A percentile compares a stretch with the other conserved stretches of the same genome.
phyloP scores from a whole-genome alignment of 2,113 vertebrate species.

The Cepphus grylle region DNA sequence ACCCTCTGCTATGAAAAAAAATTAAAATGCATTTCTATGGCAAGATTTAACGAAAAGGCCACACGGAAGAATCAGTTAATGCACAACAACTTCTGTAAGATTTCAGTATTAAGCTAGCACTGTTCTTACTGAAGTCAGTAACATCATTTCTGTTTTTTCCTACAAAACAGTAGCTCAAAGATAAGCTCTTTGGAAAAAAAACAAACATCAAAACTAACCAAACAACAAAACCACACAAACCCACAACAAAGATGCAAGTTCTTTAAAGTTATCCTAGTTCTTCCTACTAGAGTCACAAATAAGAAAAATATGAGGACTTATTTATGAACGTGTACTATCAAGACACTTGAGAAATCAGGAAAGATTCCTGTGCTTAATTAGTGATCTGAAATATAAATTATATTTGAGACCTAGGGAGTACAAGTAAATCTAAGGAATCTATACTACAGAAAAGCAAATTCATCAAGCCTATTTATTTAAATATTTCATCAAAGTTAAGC shows the following conservation, averaged over 20 bases:
- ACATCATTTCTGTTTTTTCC: neutral
- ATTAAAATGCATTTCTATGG: neutral
- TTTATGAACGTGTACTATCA: neutral
- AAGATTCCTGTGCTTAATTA: neutral
- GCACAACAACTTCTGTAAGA: neutral
- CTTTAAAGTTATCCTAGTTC: neutral
- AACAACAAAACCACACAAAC: neutral
- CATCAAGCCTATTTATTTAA: neutral
- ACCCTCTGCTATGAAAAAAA: neutral
- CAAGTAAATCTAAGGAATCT: neutral
- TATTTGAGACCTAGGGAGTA: neutral
- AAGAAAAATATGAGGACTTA: neutral
- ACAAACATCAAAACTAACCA: neutral
- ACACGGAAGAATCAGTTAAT: neutral
- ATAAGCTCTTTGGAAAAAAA: neutral
- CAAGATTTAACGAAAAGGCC: neutral
- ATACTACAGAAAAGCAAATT: neutral
- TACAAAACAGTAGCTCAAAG: neutral
- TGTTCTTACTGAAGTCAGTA: neutral
- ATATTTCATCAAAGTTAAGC: neutral
- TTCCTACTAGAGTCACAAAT: neutral
- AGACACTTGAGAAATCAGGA: neutral
- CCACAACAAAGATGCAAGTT: neutral
- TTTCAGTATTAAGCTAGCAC: neutral
- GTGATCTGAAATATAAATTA: neutral